Percentiles rank a stretch among this genome's conserved stretches.
These are phyloP conservation scores for Sprattus sprattus DNA, from an alignment of 2,113 vertebrate species.

Conservation along the genomic window DNA sequence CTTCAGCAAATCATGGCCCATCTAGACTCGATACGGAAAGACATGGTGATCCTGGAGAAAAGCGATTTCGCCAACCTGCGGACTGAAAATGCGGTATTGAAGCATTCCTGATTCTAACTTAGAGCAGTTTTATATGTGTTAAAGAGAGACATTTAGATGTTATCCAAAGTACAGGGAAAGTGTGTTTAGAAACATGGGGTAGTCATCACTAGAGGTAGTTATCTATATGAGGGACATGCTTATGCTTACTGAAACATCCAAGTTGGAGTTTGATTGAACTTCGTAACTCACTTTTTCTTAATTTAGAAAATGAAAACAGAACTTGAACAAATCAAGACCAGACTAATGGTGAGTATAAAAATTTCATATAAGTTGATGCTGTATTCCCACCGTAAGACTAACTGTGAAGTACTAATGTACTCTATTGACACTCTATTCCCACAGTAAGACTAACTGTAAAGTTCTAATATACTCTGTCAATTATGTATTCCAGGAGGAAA, in stretches of 20 bases:
- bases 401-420: not conserved
- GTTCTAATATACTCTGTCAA: not conserved
- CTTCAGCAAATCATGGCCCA: slow-evolving; percentile 95
- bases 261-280: not conserved
- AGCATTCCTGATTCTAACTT: not conserved
- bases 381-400: slow-evolving; percentile 34
- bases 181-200: no score
- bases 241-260: no score
- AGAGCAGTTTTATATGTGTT: not conserved
- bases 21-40: slow-evolving; percentile 91
- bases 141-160: not conserved
- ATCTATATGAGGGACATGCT: no score
- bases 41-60: slow-evolving; percentile 98
- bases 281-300: not conserved
- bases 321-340: slow-evolving; percentile 85
- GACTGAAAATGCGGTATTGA: slow-evolving; percentile 69
- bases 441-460: not conserved
- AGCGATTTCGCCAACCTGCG: slow-evolving; percentile 95
- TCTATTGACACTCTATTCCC: slow-evolving; percentile 41
- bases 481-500: slow-evolving; percentile 79
- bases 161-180: no score
- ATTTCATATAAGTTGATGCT: not conserved
- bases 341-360: slow-evolving; percentile 77
- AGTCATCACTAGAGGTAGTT: no score
- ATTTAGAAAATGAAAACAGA: slow-evolving; percentile 94